Conservation (phyloP, 2,797 vertebrate genomes). For the Phrynocephalus forsythii region DNA sequence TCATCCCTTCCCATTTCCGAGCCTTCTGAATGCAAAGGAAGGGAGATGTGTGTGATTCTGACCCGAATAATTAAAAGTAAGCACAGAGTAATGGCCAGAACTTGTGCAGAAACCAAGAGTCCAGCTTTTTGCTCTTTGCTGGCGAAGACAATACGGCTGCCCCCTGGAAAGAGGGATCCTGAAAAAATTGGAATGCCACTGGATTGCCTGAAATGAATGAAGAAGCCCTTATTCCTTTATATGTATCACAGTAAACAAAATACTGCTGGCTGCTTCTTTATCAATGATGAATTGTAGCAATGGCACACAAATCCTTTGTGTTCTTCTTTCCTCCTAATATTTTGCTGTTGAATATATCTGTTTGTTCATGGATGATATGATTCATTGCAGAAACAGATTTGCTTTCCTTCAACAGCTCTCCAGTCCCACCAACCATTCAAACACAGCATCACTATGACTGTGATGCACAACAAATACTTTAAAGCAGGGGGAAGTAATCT, state of each 20-base stretch:
- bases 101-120: background rate
- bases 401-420: conserved; percentile 12
- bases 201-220: too few relatives aligned
- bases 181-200: too few relatives aligned
- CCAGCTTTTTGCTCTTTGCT: background rate
- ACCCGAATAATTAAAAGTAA: background rate
- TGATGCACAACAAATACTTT: conserved; percentile 27
- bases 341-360: conserved; percentile 22
- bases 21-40: background rate
- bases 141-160: background rate
- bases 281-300: conserved; percentile 41
- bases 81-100: background rate
- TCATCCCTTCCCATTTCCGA: background rate
- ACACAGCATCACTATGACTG: conserved; percentile 19
- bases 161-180: too few relatives aligned
- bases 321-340: conserved; percentile 40
- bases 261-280: conserved; percentile 33
- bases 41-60: background rate
- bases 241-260: conserved; percentile 49
- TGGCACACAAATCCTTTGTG: conserved; percentile 53
- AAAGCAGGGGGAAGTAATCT: conserved; percentile 24
- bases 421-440: conserved; percentile 37
- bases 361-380: conserved; percentile 47
- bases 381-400: conserved; percentile 49
- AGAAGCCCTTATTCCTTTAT: background rate